A percentile compares a stretch with the other conserved stretches of the same genome.
phyloP scores from a whole-genome alignment of 2,888 invertebrate species.

The Blastobasis adustella region DNA sequence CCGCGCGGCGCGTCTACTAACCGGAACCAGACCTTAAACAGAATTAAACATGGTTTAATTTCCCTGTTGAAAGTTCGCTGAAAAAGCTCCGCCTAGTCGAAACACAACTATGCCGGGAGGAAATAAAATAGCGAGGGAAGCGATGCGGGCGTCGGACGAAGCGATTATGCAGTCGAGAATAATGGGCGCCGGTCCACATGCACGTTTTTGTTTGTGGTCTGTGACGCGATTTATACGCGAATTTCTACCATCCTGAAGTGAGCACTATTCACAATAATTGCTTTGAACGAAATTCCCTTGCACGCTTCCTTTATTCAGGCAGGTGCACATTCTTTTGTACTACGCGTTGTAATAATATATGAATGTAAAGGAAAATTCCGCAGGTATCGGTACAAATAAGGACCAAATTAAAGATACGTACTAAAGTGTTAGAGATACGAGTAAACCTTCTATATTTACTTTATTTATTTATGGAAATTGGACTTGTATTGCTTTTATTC shows the following conservation, averaged over 20 bases:
- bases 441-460: too few species aligned
- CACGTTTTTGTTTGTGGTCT: slow-evolving; percentile 75
- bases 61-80: slow-evolving; percentile 47
- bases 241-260: slow-evolving; percentile 71
- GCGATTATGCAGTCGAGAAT: slow-evolving; percentile 75
- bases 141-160: slow-evolving; percentile 74
- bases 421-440: too few species aligned
- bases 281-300: slow-evolving; percentile 62
- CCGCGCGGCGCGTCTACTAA: slow-evolving; percentile 49
- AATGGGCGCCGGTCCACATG: slow-evolving; percentile 73
- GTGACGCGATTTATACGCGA: slow-evolving; percentile 74
- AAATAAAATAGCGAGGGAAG: slow-evolving; percentile 72
- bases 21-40: slow-evolving; percentile 69
- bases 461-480: background rate
- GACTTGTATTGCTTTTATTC: background rate
- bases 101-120: slow-evolving; percentile 68
- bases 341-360: background rate
- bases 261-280: slow-evolving; percentile 72
- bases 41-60: slow-evolving; percentile 73
- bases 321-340: slow-evolving; percentile 24
- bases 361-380: background rate
- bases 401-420: too few species aligned
- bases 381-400: too few species aligned
- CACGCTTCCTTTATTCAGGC: slow-evolving; percentile 51
- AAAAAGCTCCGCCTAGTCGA: slow-evolving; percentile 66